These are phyloP conservation scores for Nasonovia ribisnigri DNA, from an alignment of 2,888 invertebrate species.

Conservation along the genomic window DNA sequence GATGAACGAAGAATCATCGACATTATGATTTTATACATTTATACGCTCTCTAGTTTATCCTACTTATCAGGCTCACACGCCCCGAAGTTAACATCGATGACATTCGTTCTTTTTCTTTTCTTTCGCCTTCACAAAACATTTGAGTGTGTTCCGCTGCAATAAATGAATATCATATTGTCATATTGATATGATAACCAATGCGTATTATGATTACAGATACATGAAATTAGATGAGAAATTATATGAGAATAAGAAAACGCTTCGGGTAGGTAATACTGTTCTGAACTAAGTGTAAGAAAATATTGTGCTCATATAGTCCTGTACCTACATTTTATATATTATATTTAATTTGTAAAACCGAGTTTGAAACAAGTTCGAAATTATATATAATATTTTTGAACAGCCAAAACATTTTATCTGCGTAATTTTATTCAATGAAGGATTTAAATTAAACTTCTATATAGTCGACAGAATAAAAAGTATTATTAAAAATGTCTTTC, in stretches of 20 bases:
- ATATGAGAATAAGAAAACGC: too few species aligned
- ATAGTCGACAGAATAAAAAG: not conserved
- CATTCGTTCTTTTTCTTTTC: not conserved
- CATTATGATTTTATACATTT: too few species aligned
- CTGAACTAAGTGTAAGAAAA: not conserved
- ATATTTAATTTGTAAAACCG: not conserved
- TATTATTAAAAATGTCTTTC: not conserved
- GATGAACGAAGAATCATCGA: too few species aligned
- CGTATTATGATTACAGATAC: not conserved
- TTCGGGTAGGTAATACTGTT: not conserved
- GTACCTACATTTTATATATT: not conserved
- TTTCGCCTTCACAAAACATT: constrained; percentile 4
- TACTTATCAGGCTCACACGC: constrained; percentile 33
- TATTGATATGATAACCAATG: not conserved
- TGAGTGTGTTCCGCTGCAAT: constrained; percentile 37
- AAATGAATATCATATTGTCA: not conserved
- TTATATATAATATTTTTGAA: not conserved
- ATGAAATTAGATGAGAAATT: too few species aligned
- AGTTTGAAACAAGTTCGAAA: not conserved
- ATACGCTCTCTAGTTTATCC: too few species aligned
- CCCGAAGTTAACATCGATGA: not conserved
- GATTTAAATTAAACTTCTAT: too few species aligned
- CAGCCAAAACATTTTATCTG: not conserved
- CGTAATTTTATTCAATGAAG: too few species aligned
- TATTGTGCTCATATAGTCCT: not conserved